Evolutionary conservation across 2,113 vertebrate species (phyloP), one percentile per base, ranked within the genome.

Genomic region (Equus przewalskii): DNA sequence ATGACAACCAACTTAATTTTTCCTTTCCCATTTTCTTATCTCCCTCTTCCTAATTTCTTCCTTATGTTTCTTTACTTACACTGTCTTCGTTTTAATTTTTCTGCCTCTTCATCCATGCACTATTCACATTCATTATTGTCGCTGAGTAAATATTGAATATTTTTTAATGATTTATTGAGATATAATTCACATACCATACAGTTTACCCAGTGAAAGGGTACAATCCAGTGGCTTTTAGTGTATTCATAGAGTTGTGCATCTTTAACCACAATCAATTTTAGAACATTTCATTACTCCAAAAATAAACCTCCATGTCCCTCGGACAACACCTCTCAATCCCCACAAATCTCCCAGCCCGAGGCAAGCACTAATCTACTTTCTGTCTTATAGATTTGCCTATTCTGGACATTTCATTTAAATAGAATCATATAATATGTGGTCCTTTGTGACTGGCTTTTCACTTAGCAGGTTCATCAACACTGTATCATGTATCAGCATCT

Each of bases 1-100:
- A 10, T 73, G 58, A 46, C 26, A 26, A 36, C 79, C 28, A 87
- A 65, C 28, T 33, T 91, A 41, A 67, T 51, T 94, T 94, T 78
- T 69, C 69, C 69, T 60, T 51, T 36, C 19, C 33, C 21, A 28
- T 87, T 36, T 80, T 73, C 67, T 81, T 85, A 56, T 46, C n/a
- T 89, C n/a, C 22, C 7, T 33, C 49, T 84, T 62, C 16, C 3
- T n/a, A 73, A 72, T 33, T 24, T 92, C 69, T 94, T 64, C 24
- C 8, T 84, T 80, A 28, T 41, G n/a, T 86, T 72, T 94, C 60
- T 75, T 94, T 92, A 88, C 33, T 62, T 70, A 91, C 13, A 58
- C 26, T 24, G 33, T 78, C 54, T 56, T 93, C 28, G 73, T 36
- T 72, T n/a, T 36, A 91, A 78, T 30, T 78, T 95, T 92, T 22